Conservation (phyloP, 2,888 invertebrate genomes). For the Drosophila barbarae region DNA sequence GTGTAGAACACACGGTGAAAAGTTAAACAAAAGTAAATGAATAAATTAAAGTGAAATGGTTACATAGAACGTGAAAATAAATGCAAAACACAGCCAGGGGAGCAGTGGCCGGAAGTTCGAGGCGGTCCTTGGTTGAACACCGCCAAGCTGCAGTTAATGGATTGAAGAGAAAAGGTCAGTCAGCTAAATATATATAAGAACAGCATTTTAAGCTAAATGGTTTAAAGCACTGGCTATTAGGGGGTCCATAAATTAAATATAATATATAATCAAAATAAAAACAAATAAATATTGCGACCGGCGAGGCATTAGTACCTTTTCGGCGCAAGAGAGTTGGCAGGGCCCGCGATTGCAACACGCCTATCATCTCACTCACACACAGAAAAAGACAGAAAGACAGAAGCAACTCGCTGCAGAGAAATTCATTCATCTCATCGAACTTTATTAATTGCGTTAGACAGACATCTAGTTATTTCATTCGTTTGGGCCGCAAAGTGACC, state of each 20-base stretch:
- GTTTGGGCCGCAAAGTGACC: constrained; percentile 60
- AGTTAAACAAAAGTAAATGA: not conserved
- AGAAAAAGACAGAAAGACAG: constrained; percentile 60
- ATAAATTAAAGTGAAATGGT: constrained; percentile 3
- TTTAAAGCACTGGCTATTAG: not conserved
- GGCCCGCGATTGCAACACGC: constrained; percentile 53
- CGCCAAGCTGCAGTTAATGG: not conserved
- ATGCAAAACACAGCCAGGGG: not conserved
- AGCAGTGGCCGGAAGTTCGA: constrained; percentile 3
- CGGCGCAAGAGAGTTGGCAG: constrained; percentile 51
- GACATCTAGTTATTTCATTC: constrained; percentile 78
- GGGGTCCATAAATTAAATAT: not conserved
- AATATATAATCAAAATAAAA: not conserved
- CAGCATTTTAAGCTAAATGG: no score
- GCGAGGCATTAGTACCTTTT: constrained; percentile 34
- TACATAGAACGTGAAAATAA: constrained; percentile 2
- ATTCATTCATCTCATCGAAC: constrained; percentile 63
- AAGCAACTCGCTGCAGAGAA: constrained; percentile 66
- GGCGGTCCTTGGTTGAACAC: not conserved
- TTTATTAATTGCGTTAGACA: constrained; percentile 62
- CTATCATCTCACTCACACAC: constrained; percentile 71
- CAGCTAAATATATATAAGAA: no score
- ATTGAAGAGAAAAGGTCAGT: constrained; percentile 1
- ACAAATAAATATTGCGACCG: constrained; percentile 3
- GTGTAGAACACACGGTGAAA: not conserved